phyloP scores from a whole-genome alignment of 2,113 vertebrate species.

The Oreochromis tanganicae region DNA sequence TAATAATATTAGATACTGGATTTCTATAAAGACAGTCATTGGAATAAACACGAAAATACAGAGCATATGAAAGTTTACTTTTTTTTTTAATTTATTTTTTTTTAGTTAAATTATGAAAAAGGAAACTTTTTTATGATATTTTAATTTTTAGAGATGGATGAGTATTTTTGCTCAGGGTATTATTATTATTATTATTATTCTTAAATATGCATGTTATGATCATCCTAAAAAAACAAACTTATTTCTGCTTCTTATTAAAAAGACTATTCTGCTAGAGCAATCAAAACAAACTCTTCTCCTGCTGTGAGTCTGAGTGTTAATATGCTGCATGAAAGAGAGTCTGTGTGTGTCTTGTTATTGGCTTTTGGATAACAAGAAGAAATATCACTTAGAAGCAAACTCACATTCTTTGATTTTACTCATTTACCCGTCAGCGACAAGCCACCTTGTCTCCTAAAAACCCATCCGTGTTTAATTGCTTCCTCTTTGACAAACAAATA shows the following conservation, averaged over 20 bases:
- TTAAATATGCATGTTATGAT: not conserved
- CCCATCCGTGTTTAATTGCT: constrained; percentile 31
- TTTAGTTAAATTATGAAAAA: not conserved
- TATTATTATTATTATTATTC: not conserved
- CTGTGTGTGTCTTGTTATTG: not conserved
- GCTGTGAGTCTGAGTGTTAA: not conserved
- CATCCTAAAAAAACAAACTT: not conserved
- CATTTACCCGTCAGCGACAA: not conserved
- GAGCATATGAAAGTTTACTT: not conserved
- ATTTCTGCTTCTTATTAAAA: not conserved
- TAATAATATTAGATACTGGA: not conserved
- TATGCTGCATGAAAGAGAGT: not conserved
- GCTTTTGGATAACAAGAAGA: not conserved
- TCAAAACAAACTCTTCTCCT: not conserved
- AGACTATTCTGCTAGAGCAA: not conserved
- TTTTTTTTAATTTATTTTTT: accelerated
- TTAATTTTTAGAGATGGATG: not conserved
- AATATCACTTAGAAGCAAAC: not conserved
- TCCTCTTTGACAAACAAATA: constrained; percentile 35
- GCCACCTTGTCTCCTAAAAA: constrained; percentile 19
- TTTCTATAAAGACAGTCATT: not conserved
- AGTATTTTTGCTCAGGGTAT: not conserved
- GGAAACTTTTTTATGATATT: not conserved
- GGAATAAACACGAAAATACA: accelerated
- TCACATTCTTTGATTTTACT: not conserved